phyloP scores from a whole-genome alignment of 2,113 vertebrate species.

The Trinectes maculatus region DNA sequence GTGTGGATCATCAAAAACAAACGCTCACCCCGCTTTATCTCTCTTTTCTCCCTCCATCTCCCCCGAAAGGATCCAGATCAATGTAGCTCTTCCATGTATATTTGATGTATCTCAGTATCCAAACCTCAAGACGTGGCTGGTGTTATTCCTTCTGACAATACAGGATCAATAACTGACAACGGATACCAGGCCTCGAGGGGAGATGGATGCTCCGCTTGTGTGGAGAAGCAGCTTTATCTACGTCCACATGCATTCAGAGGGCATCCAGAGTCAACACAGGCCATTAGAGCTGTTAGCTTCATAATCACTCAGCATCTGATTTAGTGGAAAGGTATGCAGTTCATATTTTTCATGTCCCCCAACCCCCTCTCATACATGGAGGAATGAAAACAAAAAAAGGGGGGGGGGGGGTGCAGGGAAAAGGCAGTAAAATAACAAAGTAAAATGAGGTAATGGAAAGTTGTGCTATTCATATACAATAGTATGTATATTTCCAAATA shows the following conservation, averaged over 20 bases:
- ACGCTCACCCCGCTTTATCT: conserved; percentile 8
- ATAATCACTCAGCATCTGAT: conserved; percentile 42
- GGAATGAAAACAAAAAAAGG: conserved; percentile 39
- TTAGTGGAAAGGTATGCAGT: conserved; percentile 59
- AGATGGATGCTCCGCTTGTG: not conserved
- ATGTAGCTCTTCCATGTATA: conserved; percentile 60
- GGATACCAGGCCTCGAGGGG: conserved; percentile 30
- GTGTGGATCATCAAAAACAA: conserved; percentile 2
- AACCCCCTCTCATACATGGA: conserved; percentile 19
- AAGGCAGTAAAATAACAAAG: conserved; percentile 3
- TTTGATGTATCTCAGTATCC: conserved; percentile 64
- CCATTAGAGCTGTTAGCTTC: conserved; percentile 14
- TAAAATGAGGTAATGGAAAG: not conserved
- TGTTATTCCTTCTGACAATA: conserved; percentile 43
- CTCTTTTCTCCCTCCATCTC: not conserved
- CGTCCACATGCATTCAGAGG: not conserved
- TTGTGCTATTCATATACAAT: not conserved
- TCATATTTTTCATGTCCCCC: conserved; percentile 39
- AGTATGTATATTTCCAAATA: not conserved
- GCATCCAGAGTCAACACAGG: not conserved
- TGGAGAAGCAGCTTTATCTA: not conserved
- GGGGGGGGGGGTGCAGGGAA: not conserved
- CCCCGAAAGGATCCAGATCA: conserved; percentile 25
- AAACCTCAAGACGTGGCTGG: conserved; percentile 44
- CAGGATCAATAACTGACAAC: conserved; percentile 58